Conservation (phyloP, 2,113 vertebrate genomes). For the Oreotragus oreotragus region DNA sequence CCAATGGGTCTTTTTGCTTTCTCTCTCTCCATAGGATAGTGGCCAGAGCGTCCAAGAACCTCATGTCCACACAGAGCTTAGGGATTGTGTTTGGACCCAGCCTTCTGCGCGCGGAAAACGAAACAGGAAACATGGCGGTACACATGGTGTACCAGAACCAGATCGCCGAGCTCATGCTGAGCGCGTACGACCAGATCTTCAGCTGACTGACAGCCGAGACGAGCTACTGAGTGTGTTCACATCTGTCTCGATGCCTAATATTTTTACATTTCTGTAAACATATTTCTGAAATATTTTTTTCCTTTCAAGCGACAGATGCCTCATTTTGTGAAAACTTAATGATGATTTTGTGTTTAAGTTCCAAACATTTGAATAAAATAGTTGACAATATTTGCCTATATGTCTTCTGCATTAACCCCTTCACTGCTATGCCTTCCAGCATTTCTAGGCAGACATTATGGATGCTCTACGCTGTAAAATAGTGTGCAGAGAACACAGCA, state of each 20-base stretch:
- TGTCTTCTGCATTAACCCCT: slow-evolving; percentile 83
- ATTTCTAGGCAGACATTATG: slow-evolving; percentile 49
- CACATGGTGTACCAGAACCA: slow-evolving; percentile 98
- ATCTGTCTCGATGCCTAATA: slow-evolving; percentile 87
- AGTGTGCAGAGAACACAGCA: slow-evolving; percentile 47
- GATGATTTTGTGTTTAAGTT: slow-evolving; percentile 85
- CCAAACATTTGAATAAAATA: slow-evolving; percentile 87
- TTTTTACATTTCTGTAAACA: slow-evolving; percentile 90
- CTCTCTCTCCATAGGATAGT: slow-evolving; percentile 85
- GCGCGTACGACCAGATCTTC: slow-evolving; percentile 89
- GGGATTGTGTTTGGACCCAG: slow-evolving; percentile 97
- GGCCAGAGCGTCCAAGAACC: slow-evolving; percentile 87
- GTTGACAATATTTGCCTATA: slow-evolving; percentile 87
- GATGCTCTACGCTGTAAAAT: slow-evolving; percentile 28
- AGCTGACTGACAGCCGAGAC: slow-evolving; percentile 84
- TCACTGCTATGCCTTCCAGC: slow-evolving; percentile 65
- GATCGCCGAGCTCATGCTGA: slow-evolving; percentile 93
- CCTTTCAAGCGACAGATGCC: slow-evolving; percentile 86
- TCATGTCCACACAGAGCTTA: slow-evolving; percentile 95
- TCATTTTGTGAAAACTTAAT: slow-evolving; percentile 85
- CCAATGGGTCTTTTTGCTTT: background rate
- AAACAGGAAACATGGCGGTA: slow-evolving; percentile 91
- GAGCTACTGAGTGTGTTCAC: slow-evolving; percentile 80
- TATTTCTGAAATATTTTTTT: slow-evolving; percentile 88
- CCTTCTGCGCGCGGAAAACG: slow-evolving; percentile 92